Evolutionary conservation across 2,888 invertebrate species (phyloP), one percentile per base, ranked within the genome.

Genomic region (Idaea biselata): DNA sequence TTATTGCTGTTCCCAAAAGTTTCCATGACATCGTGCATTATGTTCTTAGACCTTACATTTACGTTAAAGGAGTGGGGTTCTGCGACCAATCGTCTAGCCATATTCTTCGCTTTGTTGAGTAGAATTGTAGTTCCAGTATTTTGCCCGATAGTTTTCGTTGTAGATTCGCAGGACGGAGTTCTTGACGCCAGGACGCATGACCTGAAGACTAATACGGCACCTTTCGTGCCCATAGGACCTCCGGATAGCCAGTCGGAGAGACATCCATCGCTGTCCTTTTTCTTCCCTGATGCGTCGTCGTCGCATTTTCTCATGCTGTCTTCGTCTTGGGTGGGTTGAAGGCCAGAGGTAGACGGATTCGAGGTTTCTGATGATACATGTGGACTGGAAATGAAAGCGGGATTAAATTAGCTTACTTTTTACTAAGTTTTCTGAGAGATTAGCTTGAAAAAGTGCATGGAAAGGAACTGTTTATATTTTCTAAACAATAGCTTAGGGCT

Each of bases 141-240:
- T 65, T 88, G 87, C 0, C 90, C 90, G 25, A 81, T 82, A 0
- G 84, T 84, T 73, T 87, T 90, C 58, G 87, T 93, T 65, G 88
- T 77, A 1, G 83, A 93, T 72, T 87, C 94, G 88, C 86, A 84
- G 63, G 90, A 89, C 0, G 91, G 88, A 1, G 88, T 86, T 18
- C 84, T 73, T 0, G 84, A 79, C 0, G 94, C 95, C 68, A 95
- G 85, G 58, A 94, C 94, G 69, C 94, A 94, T 74, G 95, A 95
- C 73, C 95, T 91, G 85, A 96, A 96, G 59, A 95, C 93, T 61
- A 96, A 89, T 59, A 95, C 94, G 4, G 95, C 93, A 62, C 93
- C 94, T 63, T 94, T 94, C 1, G 95, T 93, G 18, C 96, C 96
- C 69, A 94, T 74, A 32, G 88, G 91, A 17, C 94, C 94, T 62